Evolutionary conservation across 2,797 vertebrate species (phyloP).

Genomic region (Lateolabrax maculatus): DNA sequence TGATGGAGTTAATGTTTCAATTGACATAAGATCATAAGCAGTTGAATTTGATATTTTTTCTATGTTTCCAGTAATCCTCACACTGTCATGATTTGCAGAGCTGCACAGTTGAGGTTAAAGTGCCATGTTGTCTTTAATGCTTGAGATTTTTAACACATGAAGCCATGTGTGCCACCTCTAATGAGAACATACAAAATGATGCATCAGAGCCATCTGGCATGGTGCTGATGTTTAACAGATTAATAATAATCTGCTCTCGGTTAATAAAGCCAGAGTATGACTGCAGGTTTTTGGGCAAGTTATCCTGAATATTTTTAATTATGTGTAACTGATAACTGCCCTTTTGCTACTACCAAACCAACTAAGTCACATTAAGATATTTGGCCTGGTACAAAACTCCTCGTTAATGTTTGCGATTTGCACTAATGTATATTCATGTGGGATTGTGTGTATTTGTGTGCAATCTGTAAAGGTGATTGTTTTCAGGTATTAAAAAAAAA

Average conservation of each 20-base stretch:
- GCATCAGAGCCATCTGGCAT: neutral
- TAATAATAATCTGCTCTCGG: neutral
- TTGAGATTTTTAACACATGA: conserved; percentile 35
- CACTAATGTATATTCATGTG: conserved; percentile 77
- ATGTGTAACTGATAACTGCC: conserved; percentile 37
- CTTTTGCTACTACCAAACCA: conserved; percentile 45
- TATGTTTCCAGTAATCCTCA: conserved; percentile 44
- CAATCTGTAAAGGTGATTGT: conserved; percentile 68
- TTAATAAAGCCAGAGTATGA: conserved; percentile 17
- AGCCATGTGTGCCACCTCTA: conserved; percentile 24
- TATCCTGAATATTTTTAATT: conserved; percentile 43
- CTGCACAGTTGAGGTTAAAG: conserved; percentile 60
- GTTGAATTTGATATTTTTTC: conserved; percentile 59
- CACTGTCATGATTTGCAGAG: conserved; percentile 34
- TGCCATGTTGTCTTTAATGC: conserved; percentile 64
- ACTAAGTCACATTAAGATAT: conserved; percentile 31
- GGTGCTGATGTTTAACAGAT: conserved; percentile 9
- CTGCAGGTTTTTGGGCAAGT: conserved; percentile 30
- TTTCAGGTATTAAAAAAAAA: conserved; percentile 74
- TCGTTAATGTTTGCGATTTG: conserved; percentile 74
- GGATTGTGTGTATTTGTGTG: conserved; percentile 70
- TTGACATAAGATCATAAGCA: conserved; percentile 34
- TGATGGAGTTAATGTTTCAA: conserved; percentile 32
- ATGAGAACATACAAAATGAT: conserved; percentile 18
- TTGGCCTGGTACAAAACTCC: conserved; percentile 41